Evolutionary conservation across 2,113 vertebrate genomes (phyloP), one percentile per base, ranked within the genome.

Genomic region (Neolamprologus caudopunctatus): DNA sequence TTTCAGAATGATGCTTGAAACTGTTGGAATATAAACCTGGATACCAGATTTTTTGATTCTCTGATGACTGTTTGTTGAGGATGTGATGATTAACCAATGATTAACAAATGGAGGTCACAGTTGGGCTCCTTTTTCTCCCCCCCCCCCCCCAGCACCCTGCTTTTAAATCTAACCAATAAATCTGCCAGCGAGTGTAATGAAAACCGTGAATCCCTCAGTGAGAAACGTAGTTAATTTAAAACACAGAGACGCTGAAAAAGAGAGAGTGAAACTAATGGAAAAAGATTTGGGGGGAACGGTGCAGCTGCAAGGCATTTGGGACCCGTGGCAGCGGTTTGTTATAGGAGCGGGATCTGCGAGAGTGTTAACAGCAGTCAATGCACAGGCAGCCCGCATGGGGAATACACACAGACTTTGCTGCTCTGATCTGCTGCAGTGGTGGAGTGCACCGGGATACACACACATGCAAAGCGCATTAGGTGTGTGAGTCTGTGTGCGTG

Each of bases 351-450:
- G 85, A 89, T 91, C 86, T 88, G 66, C 26, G 4, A 84, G 85
- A 84, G 82, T 85, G 89, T 93, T 93, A 91, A 80, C 88, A 93
- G 91, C 92, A 84, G 90, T 88, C 85, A 84, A 88, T 91, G 89
- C 84, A 93, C 87, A 92, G 81, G 66, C 88, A 89, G 86, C 11
- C 78, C 89, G 94, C 93, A 90, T 83, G 79, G 81, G 75, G 85
- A 85, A 87, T 53, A 89, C 86, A 91, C 78, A 85, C 85, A 90
- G 82, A 89, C 86, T 82, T 88, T 88, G 90, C 91, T 88, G 87
- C 91, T 90, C 86, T 90, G 92, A 92, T 93, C 83, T 94, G 93
- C 94, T 95, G 95, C 95, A 95, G 95, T 94, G 94, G 91, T 86
- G 91, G 93, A 90, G 88, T 75, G 91, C 85, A 89, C 83, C 31